These are phyloP conservation scores for Drosophila bifasciata DNA, from an alignment of 1,140 invertebrate genomes.

Conservation along the genomic window DNA sequence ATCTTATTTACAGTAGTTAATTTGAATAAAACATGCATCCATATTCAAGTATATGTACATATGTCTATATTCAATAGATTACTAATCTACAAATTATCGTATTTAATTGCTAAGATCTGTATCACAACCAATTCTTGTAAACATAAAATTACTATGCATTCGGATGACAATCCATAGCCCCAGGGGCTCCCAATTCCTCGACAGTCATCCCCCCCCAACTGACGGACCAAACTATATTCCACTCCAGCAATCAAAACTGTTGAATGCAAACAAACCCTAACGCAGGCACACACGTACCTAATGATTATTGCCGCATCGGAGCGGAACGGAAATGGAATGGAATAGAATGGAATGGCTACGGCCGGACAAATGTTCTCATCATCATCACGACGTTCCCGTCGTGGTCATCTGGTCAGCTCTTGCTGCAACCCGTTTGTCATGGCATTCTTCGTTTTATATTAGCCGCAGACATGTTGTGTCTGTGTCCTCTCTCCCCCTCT, in stretches of 20 bases:
- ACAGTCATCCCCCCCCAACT: neutral
- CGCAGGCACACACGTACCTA: conserved; percentile 69
- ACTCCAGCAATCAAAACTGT: conserved; percentile 58
- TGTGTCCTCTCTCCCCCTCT: conserved; percentile 14
- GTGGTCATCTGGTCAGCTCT: conserved; percentile 41
- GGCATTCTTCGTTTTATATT: conserved; percentile 77
- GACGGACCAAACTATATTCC: conserved; percentile 17
- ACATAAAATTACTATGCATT: no score
- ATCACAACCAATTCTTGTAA: no score
- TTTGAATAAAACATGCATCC: no score
- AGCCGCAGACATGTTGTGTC: conserved; percentile 76
- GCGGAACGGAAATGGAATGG: conserved; percentile 26
- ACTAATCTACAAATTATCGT: no score
- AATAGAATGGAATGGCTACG: conserved; percentile 43
- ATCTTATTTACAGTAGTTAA: no score
- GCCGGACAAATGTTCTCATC: conserved; percentile 48
- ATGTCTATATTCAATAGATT: no score
- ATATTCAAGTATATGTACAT: no score
- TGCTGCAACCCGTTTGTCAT: conserved; percentile 58
- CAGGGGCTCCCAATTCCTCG: neutral
- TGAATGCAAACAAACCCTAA: conserved; percentile 72
- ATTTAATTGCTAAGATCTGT: no score
- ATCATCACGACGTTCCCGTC: conserved; percentile 23
- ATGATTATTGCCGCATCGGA: conserved; percentile 64
- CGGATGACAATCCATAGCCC: no score